Conservation (phyloP, 1,140 invertebrate genomes). For the Drosophila nasuta region DNA sequence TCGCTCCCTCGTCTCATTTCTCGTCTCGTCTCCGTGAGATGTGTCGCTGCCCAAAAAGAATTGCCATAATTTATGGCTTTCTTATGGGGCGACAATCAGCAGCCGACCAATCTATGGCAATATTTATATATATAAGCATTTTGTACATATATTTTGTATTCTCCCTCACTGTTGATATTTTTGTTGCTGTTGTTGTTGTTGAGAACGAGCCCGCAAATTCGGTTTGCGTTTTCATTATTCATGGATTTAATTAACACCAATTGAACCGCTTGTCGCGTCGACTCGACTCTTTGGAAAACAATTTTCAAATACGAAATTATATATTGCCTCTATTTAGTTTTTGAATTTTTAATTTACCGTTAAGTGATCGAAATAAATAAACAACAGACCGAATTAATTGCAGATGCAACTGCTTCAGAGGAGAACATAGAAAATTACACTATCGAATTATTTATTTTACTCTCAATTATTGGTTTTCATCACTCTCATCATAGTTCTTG, state of each 20-base stretch:
- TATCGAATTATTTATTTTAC: slow-evolving; percentile 11
- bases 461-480: not conserved
- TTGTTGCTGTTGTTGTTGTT: slow-evolving; percentile 8
- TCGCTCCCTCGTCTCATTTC: slow-evolving; percentile 56
- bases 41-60: slow-evolving; percentile 69
- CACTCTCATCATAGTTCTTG: slow-evolving; percentile 14
- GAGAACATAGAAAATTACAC: not conserved
- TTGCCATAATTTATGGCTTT: slow-evolving; percentile 82
- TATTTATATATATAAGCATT: slow-evolving; percentile 27
- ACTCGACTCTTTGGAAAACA: slow-evolving; percentile 70
- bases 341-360: slow-evolving; percentile 67
- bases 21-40: slow-evolving; percentile 26
- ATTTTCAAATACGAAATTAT: slow-evolving; percentile 66
- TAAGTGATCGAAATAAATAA: slow-evolving; percentile 57
- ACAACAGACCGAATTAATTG: slow-evolving; percentile 34
- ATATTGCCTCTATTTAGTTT: slow-evolving; percentile 60
- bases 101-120: slow-evolving; percentile 63
- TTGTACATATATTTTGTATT: not conserved
- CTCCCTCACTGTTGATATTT: slow-evolving; percentile 1
- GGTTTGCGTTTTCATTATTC: slow-evolving; percentile 77
- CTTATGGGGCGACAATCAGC: slow-evolving; percentile 69
- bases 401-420: not conserved
- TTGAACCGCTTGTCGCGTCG: slow-evolving; percentile 80
- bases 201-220: slow-evolving; percentile 57
- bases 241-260: slow-evolving; percentile 85